Percentiles rank a stretch among this genome's conserved stretches.
Evolutionary conservation across 2,113 vertebrate species (phyloP).

Genomic region (Spilogale gracilis): DNA sequence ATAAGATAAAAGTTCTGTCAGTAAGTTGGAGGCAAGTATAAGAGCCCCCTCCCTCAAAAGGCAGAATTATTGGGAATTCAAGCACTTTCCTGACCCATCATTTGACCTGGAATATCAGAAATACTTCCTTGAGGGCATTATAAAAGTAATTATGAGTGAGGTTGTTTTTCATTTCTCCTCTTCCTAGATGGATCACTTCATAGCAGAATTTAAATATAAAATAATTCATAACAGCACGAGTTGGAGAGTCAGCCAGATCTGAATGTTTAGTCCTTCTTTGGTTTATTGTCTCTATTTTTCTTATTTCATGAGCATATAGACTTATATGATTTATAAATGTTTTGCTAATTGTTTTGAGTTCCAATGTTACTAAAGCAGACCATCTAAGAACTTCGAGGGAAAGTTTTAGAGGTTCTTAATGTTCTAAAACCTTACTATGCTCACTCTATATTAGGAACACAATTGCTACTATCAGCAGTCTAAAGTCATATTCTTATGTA

Average conservation of each 20-base stretch:
- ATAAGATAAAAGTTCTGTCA: not conserved
- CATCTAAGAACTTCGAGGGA: conserved; percentile 9
- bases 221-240: not conserved
- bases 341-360: not conserved
- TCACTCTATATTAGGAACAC: not conserved
- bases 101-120: not conserved
- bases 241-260: not conserved
- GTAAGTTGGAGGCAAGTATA: not conserved
- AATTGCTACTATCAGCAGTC: not conserved
- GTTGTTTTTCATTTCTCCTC: not conserved
- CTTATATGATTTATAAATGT: not conserved
- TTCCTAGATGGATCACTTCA: not conserved
- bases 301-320: not conserved
- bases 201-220: not conserved
- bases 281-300: not conserved
- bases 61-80: not conserved
- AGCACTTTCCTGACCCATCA: not conserved
- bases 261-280: not conserved
- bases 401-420: not conserved
- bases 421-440: not conserved
- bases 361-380: not conserved
- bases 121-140: not conserved
- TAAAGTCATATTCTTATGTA: not conserved
- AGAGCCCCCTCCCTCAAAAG: not conserved
- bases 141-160: not conserved